Percentiles rank a stretch among this genome's conserved stretches.
phyloP scores from a whole-genome alignment of 2,797 vertebrate genomes.

The Rhinogobio ventralis region DNA sequence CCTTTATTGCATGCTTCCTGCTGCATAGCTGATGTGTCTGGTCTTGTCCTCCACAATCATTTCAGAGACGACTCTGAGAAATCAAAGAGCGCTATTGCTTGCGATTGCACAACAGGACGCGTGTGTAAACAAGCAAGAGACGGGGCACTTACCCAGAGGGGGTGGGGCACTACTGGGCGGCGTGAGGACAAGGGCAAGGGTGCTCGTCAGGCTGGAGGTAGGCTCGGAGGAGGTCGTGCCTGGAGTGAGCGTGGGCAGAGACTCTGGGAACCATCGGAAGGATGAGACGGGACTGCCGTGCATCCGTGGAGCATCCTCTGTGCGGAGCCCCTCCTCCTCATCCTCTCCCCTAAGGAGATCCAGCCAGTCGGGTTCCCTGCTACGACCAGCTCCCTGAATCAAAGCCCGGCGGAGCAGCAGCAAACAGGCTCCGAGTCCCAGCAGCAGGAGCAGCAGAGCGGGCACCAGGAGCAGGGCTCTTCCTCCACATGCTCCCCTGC shows the following conservation, averaged over 20 bases:
- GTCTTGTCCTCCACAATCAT: constrained; percentile 82
- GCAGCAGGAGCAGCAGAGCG: constrained; percentile 7
- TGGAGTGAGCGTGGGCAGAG: constrained; percentile 30
- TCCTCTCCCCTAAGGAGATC: constrained; percentile 60
- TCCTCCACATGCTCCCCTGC: constrained; percentile 41
- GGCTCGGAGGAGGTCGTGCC: constrained; percentile 52
- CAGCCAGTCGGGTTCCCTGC: constrained; percentile 52
- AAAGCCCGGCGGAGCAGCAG: constrained; percentile 60
- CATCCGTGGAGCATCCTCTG: constrained; percentile 46
- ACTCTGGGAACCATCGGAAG: constrained; percentile 36
- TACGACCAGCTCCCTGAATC: constrained; percentile 35
- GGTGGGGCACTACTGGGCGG: constrained; percentile 57
- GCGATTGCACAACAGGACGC: constrained; percentile 81
- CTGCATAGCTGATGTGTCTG: constrained; percentile 83
- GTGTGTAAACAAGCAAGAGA: constrained; percentile 66
- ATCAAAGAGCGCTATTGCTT: constrained; percentile 77
- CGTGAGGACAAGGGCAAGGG: constrained; percentile 42
- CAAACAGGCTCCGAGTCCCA: constrained; percentile 57
- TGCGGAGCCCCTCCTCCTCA: constrained; percentile 52
- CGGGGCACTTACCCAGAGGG: constrained; percentile 71
- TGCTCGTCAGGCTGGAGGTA: constrained; percentile 59
- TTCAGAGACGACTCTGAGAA: constrained; percentile 69
- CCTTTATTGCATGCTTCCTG: constrained; percentile 77
- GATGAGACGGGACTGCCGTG: constrained; percentile 19
- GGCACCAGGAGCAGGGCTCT: constrained; percentile 44